Base-by-base conservation (phyloP, 2,888 invertebrate species). In the Pyrocoelia pectoralis region DNA sequence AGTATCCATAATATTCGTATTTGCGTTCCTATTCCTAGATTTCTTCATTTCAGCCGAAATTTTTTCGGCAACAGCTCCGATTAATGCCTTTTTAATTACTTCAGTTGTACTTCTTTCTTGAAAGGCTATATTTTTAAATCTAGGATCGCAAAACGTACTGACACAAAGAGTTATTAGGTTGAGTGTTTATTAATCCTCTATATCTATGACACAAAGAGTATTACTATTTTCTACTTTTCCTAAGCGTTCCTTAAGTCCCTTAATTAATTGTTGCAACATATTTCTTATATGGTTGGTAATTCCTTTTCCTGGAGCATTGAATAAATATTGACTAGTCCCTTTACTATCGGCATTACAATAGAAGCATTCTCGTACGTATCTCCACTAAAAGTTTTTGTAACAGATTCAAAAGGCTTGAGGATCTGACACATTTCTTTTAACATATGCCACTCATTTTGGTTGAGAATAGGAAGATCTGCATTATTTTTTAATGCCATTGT, bases 101-200 rank as follows among this genome's bases (percentile, higher is more conserved):
- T 64, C 64, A 28, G 19, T 9, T 15, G 18, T 40, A 9, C 40
- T 46, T 18, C 15, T 46, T 33, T 33, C 40, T 12, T 28, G 19
- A 58, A 67, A 40, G 6, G 12, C 40, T 60, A 56, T 8, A 28
- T 40, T 52, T 64, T 66, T 66, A 51, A 67, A 67, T 29, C 64
- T 33, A 2, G 57, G 64, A 54, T 67, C 67, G 9, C 61, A 52
- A 52, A 65, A 53, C 12, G 64, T 58, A 13, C 41, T 28, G 19
- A 57, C 13, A 41, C 29, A 17, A 54, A n/a, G n/a, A n/a, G n/a
- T n/a, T n/a, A n/a, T n/a, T n/a, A n/a, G n/a, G n/a, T n/a, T n/a
- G n/a, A n/a, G n/a, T n/a, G n/a, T n/a, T n/a, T n/a, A n/a, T n/a
- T n/a, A n/a, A n/a, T n/a, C n/a, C n/a, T n/a, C n/a, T n/a, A n/a